Percentiles rank a stretch among this genome's conserved stretches.
These are phyloP conservation scores for Andrena chrysosceles DNA, from an alignment of 2,888 invertebrate genomes.

Conservation along the genomic window DNA sequence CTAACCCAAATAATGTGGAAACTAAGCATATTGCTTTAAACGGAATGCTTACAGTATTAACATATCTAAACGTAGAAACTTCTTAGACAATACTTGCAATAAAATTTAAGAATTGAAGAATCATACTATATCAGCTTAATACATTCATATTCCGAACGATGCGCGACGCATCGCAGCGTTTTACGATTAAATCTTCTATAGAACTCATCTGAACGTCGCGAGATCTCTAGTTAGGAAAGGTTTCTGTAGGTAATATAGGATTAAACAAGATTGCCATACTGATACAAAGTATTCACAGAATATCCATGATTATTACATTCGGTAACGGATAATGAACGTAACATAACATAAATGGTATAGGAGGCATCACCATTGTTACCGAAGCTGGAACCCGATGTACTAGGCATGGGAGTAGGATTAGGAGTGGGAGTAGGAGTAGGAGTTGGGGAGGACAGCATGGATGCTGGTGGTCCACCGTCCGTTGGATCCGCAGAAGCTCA, in stretches of 20 bases:
- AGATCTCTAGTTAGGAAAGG: not conserved
- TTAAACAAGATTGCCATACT: constrained; percentile 25
- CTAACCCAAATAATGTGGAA: constrained; percentile 66
- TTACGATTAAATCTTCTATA: constrained; percentile 7
- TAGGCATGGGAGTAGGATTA: constrained; percentile 84
- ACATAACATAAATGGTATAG: constrained; percentile 82
- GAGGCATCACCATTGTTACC: constrained; percentile 83
- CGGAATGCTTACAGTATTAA: constrained; percentile 57
- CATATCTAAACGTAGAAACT: constrained; percentile 31
- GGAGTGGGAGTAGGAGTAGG: constrained; percentile 81
- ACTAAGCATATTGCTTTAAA: constrained; percentile 60
- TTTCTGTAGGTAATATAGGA: constrained; percentile 29
- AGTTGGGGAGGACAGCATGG: constrained; percentile 84
- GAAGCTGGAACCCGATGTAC: constrained; percentile 84
- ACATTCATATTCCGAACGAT: not conserved
- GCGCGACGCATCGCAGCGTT: not conserved
- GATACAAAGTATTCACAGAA: constrained; percentile 36
- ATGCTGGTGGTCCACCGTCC: constrained; percentile 90
- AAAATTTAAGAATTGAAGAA: constrained; percentile 1
- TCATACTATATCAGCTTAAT: not conserved
- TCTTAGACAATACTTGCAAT: constrained; percentile 1
- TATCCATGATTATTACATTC: constrained; percentile 52
- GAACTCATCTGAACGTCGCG: not conserved
- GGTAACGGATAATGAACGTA: constrained; percentile 71
- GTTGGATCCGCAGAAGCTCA: constrained; percentile 88